Evolutionary conservation across 1,140 invertebrate species (phyloP).

Genomic region (Monochamus saltuarius): DNA sequence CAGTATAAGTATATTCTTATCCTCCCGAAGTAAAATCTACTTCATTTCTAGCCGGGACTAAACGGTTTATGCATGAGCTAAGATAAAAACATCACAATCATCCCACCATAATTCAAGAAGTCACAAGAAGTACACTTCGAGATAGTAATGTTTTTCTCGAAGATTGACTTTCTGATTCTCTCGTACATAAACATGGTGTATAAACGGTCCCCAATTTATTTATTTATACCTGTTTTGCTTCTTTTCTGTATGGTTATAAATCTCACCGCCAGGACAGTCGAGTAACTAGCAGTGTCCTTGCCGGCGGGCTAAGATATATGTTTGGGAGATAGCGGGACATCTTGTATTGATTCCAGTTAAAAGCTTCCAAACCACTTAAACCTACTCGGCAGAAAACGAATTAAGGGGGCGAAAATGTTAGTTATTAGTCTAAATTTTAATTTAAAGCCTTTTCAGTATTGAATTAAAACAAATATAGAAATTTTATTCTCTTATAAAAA

Average conservation of each 20-base stretch:
- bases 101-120: slow-evolving; percentile 4
- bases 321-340: slow-evolving; percentile 45
- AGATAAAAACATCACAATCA: too few relatives aligned
- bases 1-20: too few relatives aligned
- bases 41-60: too few relatives aligned
- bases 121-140: slow-evolving; percentile 8
- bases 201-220: slow-evolving; percentile 31
- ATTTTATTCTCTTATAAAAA: too few relatives aligned
- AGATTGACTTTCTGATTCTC: slow-evolving; percentile 21
- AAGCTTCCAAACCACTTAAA: slow-evolving; percentile 33
- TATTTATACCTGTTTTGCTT: slow-evolving; percentile 43
- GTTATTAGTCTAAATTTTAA: too few relatives aligned
- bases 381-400: too few relatives aligned
- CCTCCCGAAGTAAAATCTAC: too few relatives aligned
- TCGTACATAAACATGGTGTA: slow-evolving; percentile 27
- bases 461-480: too few relatives aligned
- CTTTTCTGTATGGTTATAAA: slow-evolving; percentile 42
- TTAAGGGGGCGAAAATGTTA: too few relatives aligned
- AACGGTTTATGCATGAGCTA: too few relatives aligned
- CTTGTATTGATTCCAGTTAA: slow-evolving; percentile 50
- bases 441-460: too few relatives aligned
- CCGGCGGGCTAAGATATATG: slow-evolving; percentile 46
- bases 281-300: slow-evolving; percentile 47
- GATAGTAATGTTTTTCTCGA: slow-evolving; percentile 14
- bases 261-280: slow-evolving; percentile 36